These are phyloP conservation scores for Caenorhabditis drosophilae DNA, from an alignment of 2,888 invertebrate species.

Conservation along the genomic window DNA sequence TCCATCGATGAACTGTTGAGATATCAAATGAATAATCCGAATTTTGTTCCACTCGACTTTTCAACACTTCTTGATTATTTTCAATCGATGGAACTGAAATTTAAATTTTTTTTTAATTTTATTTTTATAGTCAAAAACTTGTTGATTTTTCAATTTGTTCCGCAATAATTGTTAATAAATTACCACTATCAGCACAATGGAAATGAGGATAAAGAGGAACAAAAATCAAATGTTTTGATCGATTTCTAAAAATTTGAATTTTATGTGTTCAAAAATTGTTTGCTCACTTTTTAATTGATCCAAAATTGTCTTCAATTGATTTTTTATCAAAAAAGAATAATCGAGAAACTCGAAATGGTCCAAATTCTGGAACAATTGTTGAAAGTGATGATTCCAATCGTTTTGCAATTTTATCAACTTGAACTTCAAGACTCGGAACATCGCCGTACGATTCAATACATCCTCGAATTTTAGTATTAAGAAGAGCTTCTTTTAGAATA, in stretches of 20 bases:
- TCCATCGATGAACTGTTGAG: conserved; percentile 45
- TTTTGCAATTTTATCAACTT: conserved; percentile 24
- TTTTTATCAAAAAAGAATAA: conserved; percentile 33
- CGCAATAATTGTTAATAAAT: conserved; percentile 21
- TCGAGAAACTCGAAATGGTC: conserved; percentile 26
- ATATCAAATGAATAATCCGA: conserved; percentile 42
- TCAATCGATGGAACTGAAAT: conserved; percentile 16
- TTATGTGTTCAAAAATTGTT: neutral
- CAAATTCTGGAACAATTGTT: conserved; percentile 38
- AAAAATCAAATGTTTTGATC: conserved; percentile 26
- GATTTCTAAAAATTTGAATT: conserved; percentile 13
- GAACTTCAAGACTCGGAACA: conserved; percentile 34
- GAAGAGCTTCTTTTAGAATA: conserved; percentile 21
- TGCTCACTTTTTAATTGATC: conserved; percentile 17
- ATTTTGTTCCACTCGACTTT: conserved; percentile 34
- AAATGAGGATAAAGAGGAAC: conserved; percentile 49
- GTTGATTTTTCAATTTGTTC: conserved; percentile 21
- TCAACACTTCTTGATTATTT: conserved; percentile 18
- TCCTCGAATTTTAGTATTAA: conserved; percentile 25
- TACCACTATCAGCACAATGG: conserved; percentile 22
- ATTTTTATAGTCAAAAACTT: conserved; percentile 2
- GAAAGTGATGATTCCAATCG: conserved; percentile 31
- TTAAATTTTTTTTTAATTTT: neutral
- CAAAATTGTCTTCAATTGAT: conserved; percentile 17
- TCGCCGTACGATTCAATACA: conserved; percentile 44